These are phyloP conservation scores for Athalia circularis DNA, from an alignment of 2,888 invertebrate species.

Conservation along the genomic window DNA sequence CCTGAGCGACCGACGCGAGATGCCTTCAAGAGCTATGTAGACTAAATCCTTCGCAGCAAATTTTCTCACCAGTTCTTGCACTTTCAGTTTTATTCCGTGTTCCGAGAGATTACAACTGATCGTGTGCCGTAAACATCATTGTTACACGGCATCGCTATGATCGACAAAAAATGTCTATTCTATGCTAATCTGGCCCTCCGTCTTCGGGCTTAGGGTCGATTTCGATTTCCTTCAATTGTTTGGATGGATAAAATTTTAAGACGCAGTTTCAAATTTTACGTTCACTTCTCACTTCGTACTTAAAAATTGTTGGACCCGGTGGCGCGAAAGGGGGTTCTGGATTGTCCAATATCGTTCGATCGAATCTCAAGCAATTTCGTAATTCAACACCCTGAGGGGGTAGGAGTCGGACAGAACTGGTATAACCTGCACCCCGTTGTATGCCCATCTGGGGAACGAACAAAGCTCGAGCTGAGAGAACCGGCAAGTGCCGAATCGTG, in stretches of 20 bases:
- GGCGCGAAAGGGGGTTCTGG: neutral
- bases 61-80: neutral
- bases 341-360: constrained; percentile 23
- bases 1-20: constrained; percentile 1
- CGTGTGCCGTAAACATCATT: too few relatives aligned
- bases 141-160: too few relatives aligned
- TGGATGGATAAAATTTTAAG: too few relatives aligned
- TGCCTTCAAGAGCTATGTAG: neutral
- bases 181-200: neutral
- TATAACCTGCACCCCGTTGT: too few relatives aligned
- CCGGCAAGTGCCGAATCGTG: constrained; percentile 39
- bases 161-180: neutral
- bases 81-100: too few relatives aligned
- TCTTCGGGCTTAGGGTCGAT: too few relatives aligned
- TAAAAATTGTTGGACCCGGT: neutral
- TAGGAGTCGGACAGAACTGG: neutral
- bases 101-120: too few relatives aligned
- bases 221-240: too few relatives aligned
- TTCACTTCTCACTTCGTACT: too few relatives aligned
- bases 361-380: constrained; percentile 24
- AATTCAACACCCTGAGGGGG: constrained; percentile 27
- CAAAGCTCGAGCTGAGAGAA: neutral
- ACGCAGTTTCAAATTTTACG: too few relatives aligned
- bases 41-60: constrained; percentile 19
- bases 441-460: too few relatives aligned